Percentiles rank a stretch among this genome's conserved stretches.
phyloP scores from a whole-genome alignment of 2,113 vertebrate species.

The Sceloporus tristichus region DNA sequence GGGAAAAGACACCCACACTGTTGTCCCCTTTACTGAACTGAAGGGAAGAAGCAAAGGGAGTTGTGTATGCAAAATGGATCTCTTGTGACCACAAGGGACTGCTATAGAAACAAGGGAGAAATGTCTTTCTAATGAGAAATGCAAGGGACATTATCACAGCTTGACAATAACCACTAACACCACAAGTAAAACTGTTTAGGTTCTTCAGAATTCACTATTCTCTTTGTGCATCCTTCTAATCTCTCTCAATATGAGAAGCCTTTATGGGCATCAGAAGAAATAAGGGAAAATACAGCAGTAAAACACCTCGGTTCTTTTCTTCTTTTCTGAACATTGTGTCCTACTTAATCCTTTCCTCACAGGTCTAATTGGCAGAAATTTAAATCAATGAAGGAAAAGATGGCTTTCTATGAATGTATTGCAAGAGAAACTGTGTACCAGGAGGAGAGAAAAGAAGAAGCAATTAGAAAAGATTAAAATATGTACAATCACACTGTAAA shows the following conservation, averaged over 20 bases:
- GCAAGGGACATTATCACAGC: not conserved
- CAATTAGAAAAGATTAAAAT: conserved; percentile 23
- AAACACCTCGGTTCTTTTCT: not conserved
- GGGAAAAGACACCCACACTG: not conserved
- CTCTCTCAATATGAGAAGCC: not conserved
- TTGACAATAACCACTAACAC: not conserved
- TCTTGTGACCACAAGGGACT: not conserved
- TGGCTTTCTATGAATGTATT: not conserved
- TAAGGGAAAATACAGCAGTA: fast-evolving
- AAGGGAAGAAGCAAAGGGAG: not conserved
- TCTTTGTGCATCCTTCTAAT: not conserved
- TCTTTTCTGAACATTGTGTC: not conserved
- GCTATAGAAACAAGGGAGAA: not conserved
- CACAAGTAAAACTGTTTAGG: not conserved
- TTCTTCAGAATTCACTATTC: not conserved
- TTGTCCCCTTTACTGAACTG: not conserved
- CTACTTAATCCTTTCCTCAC: not conserved
- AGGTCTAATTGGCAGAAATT: not conserved
- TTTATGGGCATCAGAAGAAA: not conserved
- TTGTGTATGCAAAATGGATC: not conserved
- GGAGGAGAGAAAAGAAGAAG: not conserved
- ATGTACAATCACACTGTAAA: fast-evolving
- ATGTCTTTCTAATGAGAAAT: not conserved
- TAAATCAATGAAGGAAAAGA: conserved; percentile 11
- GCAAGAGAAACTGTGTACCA: not conserved